Percentiles rank a stretch among this genome's conserved stretches.
These are phyloP conservation scores for Arenaria interpres DNA, from an alignment of 2,113 vertebrate species.

Conservation along the genomic window DNA sequence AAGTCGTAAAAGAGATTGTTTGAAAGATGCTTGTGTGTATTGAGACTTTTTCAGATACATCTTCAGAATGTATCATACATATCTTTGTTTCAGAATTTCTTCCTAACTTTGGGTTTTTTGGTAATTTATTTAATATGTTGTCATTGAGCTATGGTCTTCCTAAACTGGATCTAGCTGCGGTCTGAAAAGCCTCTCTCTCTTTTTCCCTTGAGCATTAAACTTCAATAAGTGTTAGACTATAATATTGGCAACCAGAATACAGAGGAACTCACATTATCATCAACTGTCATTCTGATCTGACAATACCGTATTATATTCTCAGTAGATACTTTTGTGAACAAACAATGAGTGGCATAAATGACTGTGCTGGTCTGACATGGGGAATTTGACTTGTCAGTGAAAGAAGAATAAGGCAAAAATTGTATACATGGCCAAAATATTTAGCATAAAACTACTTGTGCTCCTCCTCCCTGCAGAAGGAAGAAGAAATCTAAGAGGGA, in stretches of 20 bases:
- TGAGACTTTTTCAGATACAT: neutral
- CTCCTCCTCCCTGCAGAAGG: neutral
- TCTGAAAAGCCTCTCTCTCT: neutral
- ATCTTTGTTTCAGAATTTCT: neutral
- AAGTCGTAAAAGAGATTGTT: neutral
- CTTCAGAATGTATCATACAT: neutral
- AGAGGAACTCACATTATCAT: neutral
- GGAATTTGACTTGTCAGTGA: slow-evolving; percentile 24
- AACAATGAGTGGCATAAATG: slow-evolving; percentile 55
- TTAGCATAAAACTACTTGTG: neutral
- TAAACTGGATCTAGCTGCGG: neutral
- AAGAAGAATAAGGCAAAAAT: slow-evolving; percentile 2
- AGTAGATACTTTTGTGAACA: slow-evolving; percentile 38
- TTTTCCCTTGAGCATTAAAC: neutral
- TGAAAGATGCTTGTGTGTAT: neutral
- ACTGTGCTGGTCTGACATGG: slow-evolving; percentile 16
- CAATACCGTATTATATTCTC: slow-evolving; percentile 18
- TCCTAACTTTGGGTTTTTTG: neutral
- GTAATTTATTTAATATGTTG: neutral
- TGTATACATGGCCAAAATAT: slow-evolving; percentile 7
- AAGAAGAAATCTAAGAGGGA: neutral
- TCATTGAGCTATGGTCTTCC: neutral
- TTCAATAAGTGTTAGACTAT: neutral
- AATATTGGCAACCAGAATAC: neutral
- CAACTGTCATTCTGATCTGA: slow-evolving; percentile 53